Base-by-base conservation (phyloP, 30 jellyfish, hydroid and myxozoan species). In the Hydractinia symbiolongicarpus region DNA sequence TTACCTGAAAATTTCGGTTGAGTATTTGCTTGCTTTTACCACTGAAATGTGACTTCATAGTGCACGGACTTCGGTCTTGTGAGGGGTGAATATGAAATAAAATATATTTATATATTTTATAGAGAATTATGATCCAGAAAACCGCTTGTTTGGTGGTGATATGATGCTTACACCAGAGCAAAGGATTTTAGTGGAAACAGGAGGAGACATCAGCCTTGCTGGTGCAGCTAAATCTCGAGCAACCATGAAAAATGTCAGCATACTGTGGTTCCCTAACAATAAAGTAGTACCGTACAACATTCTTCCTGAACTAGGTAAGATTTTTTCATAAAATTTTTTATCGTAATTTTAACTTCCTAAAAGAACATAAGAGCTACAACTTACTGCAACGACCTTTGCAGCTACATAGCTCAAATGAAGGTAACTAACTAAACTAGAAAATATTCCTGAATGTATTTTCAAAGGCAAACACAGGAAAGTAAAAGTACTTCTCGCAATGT, bases 181-280 rank as follows among this genome's bases (percentile, higher is more conserved):
- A 79, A 76, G 90, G 69, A 56, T 86, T 61, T 49, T 90, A 60
- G 94, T 82, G 14, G 66, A 72, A 82, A 55, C 91, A 15, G 97
- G 97, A 6, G 96, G 97, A 17, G 97, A 90, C 77, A 89, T 90
- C 53, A 90, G 97, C 58, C 57, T 70, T 77, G 96, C 96, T 20
- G 84, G 86, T 15, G 90, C 81, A 9, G 75, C 50, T 13, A 72
- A n/a, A 57, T 49, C 72, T 5, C 78, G 88, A 40, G 96, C 95
- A 52, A 87, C 96, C 66, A 75, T 89, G 53, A 86, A 72, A 10
- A 85, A 86, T 51, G 71, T 77, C 19, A 82, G 88, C 67, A 19
- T 86, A 73, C 82, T 86, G 61, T 90, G 97, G 97, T 76, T 79
- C 16, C 96, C 94, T 5, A 82, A 76, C 71, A 61, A 78, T 13